Base-by-base conservation (phyloP, 1,140 invertebrate genomes). In the Physella acuta region DNA sequence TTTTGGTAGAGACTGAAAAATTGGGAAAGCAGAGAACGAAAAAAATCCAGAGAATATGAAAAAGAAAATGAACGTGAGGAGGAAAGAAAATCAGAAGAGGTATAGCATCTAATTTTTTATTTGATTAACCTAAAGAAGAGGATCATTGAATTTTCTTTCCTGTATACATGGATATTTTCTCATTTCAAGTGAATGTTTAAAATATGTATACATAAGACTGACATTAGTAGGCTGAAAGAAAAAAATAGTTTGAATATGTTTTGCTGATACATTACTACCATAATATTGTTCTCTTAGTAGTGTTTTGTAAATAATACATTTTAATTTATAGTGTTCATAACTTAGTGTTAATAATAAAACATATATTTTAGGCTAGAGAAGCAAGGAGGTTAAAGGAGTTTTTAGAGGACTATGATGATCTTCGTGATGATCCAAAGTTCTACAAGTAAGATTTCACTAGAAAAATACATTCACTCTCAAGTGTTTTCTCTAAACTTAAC, bases 351-450 rank as follows among this genome's bases (percentile, higher is more conserved):
- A n/a, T n/a, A n/a, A n/a, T n/a, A n/a, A n/a, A n/a, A n/a, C n/a
- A n/a, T n/a, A 44, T 65, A 64, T 78, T 71, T 71, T 85, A 93
- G 69, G 90, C 92, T 80, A 90, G 90, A 71, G 95, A 99, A 86
- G 95, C 94, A 0, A 94, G 94, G 85, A 88, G 93, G 51, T 87
- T 99, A 17, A 96, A 97, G 84, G 94, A 99, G 87, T 99, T 99
- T 83, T 88, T 99, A 14, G 96, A 99, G 86, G 97, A 99, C 85
- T 99, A 99, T 82, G 95, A 98, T 84, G 97, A 99, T 84, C 94
- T 98, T 85, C 88, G 94, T 59, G 95, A 98, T 85, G 97, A 99
- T 84, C 88, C 92, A 33, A 98, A 98, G 84, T 99, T 94, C 87
- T 99, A 98, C 86, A 96, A 94, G 90, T 91, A 84, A 86, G 80